These are phyloP conservation scores for Phoenoteleia sp. DNA, from an alignment of 2,888 invertebrate genomes.

Conservation along the genomic window DNA sequence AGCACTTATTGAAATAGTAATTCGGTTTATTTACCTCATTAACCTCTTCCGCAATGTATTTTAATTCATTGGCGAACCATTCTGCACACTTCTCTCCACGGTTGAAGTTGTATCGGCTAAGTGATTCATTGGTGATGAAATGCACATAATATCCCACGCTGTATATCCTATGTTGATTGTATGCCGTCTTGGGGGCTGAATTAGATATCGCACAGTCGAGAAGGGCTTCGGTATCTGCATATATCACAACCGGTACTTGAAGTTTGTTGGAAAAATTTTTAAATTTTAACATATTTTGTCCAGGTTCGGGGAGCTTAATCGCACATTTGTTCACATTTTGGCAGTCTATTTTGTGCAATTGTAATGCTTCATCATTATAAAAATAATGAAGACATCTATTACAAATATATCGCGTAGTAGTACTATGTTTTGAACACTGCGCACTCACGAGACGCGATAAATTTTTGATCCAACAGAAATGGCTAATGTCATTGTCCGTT, in stretches of 20 bases:
- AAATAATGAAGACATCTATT: constrained; percentile 7
- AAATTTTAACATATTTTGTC: background rate
- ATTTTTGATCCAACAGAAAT: constrained; percentile 9
- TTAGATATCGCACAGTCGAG: too few species aligned
- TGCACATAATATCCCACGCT: background rate
- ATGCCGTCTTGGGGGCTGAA: background rate
- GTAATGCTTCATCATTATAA: background rate
- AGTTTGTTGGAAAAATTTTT: background rate
- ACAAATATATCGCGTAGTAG: background rate
- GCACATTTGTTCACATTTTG: background rate
- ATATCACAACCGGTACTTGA: background rate
- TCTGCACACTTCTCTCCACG: background rate
- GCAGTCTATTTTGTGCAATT: background rate
- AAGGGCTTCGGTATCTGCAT: too few species aligned
- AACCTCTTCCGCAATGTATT: background rate
- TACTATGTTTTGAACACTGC: background rate
- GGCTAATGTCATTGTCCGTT: too few species aligned
- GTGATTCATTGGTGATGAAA: background rate
- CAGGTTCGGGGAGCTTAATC: background rate
- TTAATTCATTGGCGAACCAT: background rate
- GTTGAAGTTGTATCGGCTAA: background rate
- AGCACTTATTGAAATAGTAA: too few species aligned
- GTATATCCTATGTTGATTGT: background rate
- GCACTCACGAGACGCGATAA: background rate
- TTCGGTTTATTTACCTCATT: background rate